Base-by-base conservation (phyloP, 2,113 vertebrate genomes). In the Reinhardtius hippoglossoides region DNA sequence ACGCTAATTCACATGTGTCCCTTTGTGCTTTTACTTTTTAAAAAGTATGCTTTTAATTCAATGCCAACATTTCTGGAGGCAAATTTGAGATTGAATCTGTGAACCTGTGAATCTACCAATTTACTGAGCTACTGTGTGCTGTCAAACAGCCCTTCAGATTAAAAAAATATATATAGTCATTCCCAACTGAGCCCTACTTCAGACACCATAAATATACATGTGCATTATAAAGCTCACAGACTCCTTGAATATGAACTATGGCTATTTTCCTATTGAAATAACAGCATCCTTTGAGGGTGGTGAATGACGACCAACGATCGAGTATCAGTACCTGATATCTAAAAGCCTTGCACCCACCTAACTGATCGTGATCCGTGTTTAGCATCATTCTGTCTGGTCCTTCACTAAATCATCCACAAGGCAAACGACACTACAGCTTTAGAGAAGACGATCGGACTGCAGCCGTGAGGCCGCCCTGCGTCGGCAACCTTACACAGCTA, bases 241-340 rank as follows among this genome's bases (percentile, higher is more conserved):
- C 24, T 52, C n/a, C 35, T 64, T 67, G 10, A 54, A 44, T 71
- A 57, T 67, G 15, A 63, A 13, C 70, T 83, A 87, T 86, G 87
- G 91, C 88, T 87, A 62, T 89, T 76, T 67, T 67, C 86, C 69
- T 59, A 78, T 70, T 71, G 40, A 67, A 74, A 67, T 26, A 31
- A 70, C 1, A 27, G 61, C 21, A 55, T 56, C 46, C 7, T 72
- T 16, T 69, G n/a, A 69, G 13, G 20, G 23, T 26, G 42, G 24
- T 54, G 61, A 58, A 55, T 65, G 63, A 24, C 40, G 46, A 65
- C 13, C 24, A 16, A 37, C 26, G 18, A 60, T 58, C 3, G 58
- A 24, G 55, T 46, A 31, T 65, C 75, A 55, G 61, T 57, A 77
- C 44, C 52, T 37, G 10, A 54, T 46, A 71, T 52, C 15, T 71